These are phyloP conservation scores for Pygoscelis adeliae DNA, from an alignment of 2,113 vertebrate species.

Conservation along the genomic window DNA sequence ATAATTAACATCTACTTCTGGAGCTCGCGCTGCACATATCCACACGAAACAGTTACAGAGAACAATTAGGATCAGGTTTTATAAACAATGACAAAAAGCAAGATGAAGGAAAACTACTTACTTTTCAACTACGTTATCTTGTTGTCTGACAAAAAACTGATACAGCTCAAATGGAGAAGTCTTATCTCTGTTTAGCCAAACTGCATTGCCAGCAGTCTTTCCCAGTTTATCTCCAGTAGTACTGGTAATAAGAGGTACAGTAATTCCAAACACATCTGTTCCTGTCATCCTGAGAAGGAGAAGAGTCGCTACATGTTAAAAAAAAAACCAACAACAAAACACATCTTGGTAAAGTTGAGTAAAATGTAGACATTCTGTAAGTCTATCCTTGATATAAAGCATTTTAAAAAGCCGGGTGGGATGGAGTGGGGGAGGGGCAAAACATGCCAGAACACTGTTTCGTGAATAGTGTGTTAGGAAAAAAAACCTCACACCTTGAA, in stretches of 20 bases:
- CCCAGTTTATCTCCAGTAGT: conserved; percentile 92
- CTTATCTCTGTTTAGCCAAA: conserved; percentile 91
- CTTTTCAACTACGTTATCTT: conserved; percentile 83
- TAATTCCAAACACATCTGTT: conserved; percentile 91
- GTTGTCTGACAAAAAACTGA: conserved; percentile 92
- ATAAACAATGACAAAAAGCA: background rate
- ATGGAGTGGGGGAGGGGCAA: background rate
- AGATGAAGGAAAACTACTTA: conserved; percentile 49
- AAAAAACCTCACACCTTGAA: background rate
- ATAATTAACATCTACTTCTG: background rate
- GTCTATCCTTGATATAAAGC: background rate
- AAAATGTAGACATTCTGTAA: background rate
- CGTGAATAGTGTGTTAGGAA: background rate
- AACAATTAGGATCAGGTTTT: background rate
- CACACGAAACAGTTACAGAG: background rate
- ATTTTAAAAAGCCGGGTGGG: background rate
- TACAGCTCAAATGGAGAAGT: conserved; percentile 95
- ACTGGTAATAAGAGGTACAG: conserved; percentile 90
- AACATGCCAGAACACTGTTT: background rate
- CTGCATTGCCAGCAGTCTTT: conserved; percentile 93
- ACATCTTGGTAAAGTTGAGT: background rate
- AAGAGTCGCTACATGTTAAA: background rate
- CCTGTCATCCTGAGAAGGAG: conserved; percentile 80
- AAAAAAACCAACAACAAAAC: background rate
- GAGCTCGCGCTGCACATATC: background rate